These are phyloP conservation scores for Parnassius mnemosyne DNA, from an alignment of 2,888 invertebrate species.

Conservation along the genomic window DNA sequence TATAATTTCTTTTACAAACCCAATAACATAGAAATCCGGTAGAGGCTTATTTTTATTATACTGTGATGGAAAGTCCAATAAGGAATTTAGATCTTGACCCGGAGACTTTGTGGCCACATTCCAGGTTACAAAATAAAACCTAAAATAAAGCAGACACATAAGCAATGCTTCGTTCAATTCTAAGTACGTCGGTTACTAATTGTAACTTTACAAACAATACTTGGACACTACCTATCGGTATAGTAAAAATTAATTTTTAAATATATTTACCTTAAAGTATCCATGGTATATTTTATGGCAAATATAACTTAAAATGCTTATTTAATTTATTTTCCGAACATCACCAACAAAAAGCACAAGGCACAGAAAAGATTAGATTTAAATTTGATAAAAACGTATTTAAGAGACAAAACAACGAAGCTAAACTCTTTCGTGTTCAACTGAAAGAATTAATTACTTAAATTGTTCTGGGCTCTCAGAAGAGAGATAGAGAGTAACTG, in stretches of 20 bases:
- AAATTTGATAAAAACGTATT: slow-evolving; percentile 5
- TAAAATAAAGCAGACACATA: slow-evolving; percentile 52
- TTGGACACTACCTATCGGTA: no score
- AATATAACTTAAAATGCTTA: slow-evolving; percentile 11
- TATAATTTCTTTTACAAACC: slow-evolving; percentile 71
- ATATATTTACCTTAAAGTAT: slow-evolving; percentile 51
- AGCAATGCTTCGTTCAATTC: slow-evolving; percentile 1
- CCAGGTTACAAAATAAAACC: slow-evolving; percentile 92
- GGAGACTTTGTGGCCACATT: slow-evolving; percentile 92
- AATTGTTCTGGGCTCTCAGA: no score
- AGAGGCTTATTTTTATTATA: slow-evolving; percentile 82
- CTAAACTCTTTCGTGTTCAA: no score
- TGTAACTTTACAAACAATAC: background rate
- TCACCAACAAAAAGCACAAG: background rate
- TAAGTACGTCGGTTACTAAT: background rate
- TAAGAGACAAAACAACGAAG: background rate
- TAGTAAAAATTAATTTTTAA: no score
- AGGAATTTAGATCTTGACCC: slow-evolving; percentile 85
- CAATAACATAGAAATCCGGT: slow-evolving; percentile 92
- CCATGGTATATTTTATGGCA: slow-evolving; percentile 39
- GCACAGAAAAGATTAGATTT: slow-evolving; percentile 1
- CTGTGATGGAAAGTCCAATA: slow-evolving; percentile 84
- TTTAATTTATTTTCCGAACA: slow-evolving; percentile 5
- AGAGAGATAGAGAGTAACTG: no score
- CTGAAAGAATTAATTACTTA: no score